Evolutionary conservation across 2,113 vertebrate genomes (phyloP).

Genomic region (Apodemus speciosus): DNA sequence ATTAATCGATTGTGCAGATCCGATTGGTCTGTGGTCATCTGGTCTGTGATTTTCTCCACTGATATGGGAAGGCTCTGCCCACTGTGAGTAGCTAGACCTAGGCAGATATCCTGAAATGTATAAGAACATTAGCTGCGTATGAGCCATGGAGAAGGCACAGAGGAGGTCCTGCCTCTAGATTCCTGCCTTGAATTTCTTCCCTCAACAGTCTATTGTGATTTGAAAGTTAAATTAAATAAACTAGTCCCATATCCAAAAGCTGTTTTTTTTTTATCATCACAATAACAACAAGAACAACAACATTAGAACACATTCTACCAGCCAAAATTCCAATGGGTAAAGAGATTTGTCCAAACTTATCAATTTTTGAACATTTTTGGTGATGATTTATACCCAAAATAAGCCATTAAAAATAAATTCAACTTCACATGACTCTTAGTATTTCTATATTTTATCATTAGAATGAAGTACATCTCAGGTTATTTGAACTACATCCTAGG

Average conservation of each 20-base stretch:
- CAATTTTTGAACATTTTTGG: neutral
- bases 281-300: no score
- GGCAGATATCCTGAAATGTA: neutral
- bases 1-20: neutral
- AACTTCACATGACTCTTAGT: neutral
- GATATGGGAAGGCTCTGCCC: neutral
- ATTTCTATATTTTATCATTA: neutral
- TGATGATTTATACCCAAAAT: neutral
- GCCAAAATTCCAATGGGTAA: neutral
- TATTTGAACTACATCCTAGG: constrained; percentile 14
- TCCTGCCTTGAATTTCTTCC: neutral
- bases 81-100: neutral
- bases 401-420: neutral
- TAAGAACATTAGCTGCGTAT: neutral
- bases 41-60: neutral
- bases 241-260: neutral
- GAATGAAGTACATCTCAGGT: constrained; percentile 11
- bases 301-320: neutral
- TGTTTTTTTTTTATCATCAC: neutral
- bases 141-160: neutral
- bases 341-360: neutral
- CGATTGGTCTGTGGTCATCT: neutral
- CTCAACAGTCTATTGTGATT: neutral
- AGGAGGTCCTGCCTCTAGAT: neutral
- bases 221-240: neutral